phyloP scores from a whole-genome alignment of 2,888 invertebrate species.

The Lasioglossum vierecki region DNA sequence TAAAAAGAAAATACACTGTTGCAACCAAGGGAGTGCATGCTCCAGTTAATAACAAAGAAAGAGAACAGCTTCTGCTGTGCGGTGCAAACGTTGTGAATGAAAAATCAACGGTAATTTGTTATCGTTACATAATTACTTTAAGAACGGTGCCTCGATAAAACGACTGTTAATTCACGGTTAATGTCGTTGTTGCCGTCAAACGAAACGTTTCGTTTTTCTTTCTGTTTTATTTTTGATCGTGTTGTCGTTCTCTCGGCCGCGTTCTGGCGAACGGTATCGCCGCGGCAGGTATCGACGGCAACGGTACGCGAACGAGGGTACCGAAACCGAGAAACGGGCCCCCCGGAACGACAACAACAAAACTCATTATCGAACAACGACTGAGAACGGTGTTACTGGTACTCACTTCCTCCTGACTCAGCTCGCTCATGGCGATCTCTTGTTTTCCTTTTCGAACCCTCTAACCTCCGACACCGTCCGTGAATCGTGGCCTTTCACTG shows the following conservation, averaged over 20 bases:
- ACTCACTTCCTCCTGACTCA: constrained; percentile 95
- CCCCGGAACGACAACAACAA: constrained; percentile 49
- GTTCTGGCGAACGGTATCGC: constrained; percentile 3
- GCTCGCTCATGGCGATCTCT: constrained; percentile 89
- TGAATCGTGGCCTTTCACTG: constrained; percentile 31
- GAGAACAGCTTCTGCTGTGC: background rate
- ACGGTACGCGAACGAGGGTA: background rate
- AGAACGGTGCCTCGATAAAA: constrained; percentile 26
- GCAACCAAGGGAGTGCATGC: constrained; percentile 4
- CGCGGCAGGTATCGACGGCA: constrained; percentile 5
- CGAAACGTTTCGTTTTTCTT: constrained; percentile 24
- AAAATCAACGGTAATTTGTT: constrained; percentile 38
- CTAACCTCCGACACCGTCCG: constrained; percentile 45
- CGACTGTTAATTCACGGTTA: constrained; percentile 37
- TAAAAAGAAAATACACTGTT: constrained; percentile 18
- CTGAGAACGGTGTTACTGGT: constrained; percentile 56
- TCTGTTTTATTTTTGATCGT: constrained; percentile 18
- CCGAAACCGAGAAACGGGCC: constrained; percentile 23
- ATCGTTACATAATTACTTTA: constrained; percentile 57
- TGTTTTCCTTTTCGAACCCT: constrained; percentile 49
- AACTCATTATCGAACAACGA: constrained; percentile 52
- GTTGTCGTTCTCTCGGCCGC: constrained; percentile 20
- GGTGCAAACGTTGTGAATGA: background rate
- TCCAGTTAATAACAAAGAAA: constrained; percentile 3
- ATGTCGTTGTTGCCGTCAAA: constrained; percentile 16